Base-by-base conservation (phyloP, 1,140 invertebrate species). In the Chlorops oryzae region DNA sequence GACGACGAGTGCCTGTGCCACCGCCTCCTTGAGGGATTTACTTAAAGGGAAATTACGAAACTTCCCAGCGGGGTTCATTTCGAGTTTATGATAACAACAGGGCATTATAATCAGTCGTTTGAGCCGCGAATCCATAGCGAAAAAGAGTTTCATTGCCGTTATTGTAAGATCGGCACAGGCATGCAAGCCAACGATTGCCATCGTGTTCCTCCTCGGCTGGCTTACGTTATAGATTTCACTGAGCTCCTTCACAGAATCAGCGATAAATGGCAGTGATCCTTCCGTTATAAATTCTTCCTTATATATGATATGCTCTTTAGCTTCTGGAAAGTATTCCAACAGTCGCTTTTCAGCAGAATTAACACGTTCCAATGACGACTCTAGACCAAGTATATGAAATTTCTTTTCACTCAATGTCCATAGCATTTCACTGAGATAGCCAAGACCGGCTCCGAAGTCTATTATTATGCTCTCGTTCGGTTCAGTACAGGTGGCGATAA, bases 51-150 rank as follows among this genome's bases (percentile, higher is more conserved):
- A 86, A 63, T 83, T 79, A 3, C 68, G 60, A 62, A 84, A 66
- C 5, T 18, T 7, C n/a, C 28, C 23, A 22, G 34, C 13, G 25
- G 22, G 23, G 34, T 17, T 27, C 7, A 65, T 43, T 1, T 59
- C 58, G 49, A 89, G 74, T 69, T 87, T 88, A 71, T 92, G 90
- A 62, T 93, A 93, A 59, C 90, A 94, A 62, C 90, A 94, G 5
- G 88, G 84, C 70, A 92, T 82, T 28, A 91, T 78, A 35, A 85
- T 77, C 12, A 91, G 58, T 17, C 78, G 70, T 42, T 74, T 74
- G 4, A 81, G 81, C 23, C 73, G 59, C 21, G 75, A 61, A n/a
- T n/a, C n/a, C 70, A 85, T 80, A 55, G 79, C 72, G 13, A 80
- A 57, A 74, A 88, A 92, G 57, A 90, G 72, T 62, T 81, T 78